Conservation (phyloP, 1,140 invertebrate genomes). For the Brachionus plicatilis region DNA sequence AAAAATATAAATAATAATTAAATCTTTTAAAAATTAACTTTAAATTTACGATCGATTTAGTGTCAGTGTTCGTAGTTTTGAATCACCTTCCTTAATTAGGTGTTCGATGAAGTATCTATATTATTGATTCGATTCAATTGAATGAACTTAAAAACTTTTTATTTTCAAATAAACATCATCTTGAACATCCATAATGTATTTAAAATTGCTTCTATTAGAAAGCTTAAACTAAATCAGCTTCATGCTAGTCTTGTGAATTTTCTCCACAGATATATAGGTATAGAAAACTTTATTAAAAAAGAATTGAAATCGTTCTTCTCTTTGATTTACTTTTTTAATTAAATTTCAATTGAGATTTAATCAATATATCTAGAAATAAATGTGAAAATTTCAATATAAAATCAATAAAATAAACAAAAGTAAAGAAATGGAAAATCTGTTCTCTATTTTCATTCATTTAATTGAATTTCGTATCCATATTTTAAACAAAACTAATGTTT, state of each 20-base stretch:
- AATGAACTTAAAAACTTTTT: not conserved
- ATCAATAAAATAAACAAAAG: conserved; percentile 16
- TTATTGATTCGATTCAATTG: not conserved
- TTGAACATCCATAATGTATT: not conserved
- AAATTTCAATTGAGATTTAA: conserved; percentile 5
- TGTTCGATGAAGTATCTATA: not conserved
- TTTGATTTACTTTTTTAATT: not conserved
- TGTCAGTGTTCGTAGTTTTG: not conserved
- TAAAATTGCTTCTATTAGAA: not conserved
- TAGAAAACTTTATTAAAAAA: conserved; percentile 11
- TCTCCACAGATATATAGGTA: not conserved
- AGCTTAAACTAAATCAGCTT: not conserved
- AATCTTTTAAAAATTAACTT: not conserved
- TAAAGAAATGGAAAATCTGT: conserved; percentile 14
- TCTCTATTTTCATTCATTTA: not conserved
- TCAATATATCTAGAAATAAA: conserved; percentile 15
- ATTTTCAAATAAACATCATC: not conserved
- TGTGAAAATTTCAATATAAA: conserved; percentile 2
- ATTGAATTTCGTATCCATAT: not conserved
- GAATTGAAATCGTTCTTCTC: not conserved
- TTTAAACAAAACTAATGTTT: conserved; percentile 11
- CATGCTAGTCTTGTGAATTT: not conserved
- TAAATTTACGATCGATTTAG: not conserved
- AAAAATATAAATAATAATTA: too few species aligned
- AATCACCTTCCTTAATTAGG: not conserved